A percentile compares a stretch with the other conserved stretches of the same genome.
Conservation (phyloP, 1,140 invertebrate species). For the Penaeus vannamei region DNA sequence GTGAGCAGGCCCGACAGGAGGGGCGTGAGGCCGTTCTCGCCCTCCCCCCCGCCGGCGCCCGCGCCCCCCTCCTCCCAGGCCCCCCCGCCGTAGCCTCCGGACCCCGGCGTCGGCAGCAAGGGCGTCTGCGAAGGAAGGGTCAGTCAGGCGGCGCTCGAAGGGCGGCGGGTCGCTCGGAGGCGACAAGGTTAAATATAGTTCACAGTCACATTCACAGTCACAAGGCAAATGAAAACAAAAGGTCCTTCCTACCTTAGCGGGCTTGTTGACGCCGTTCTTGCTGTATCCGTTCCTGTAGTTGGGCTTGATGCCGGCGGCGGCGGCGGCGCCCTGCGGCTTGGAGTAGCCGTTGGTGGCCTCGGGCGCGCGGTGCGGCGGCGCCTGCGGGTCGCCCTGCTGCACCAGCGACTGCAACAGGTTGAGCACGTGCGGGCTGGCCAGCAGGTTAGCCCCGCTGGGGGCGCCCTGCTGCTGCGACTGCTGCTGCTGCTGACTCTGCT, state of each 20-base stretch:
- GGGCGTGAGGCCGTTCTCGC: conserved; percentile 44
- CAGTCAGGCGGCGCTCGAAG: not conserved
- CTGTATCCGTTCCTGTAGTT: conserved; percentile 41
- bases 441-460: conserved; percentile 3
- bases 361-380: conserved; percentile 7
- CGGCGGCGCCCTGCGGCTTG: not conserved
- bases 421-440: conserved; percentile 61
- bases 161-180: no score
- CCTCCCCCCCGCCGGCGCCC: conserved; percentile 20
- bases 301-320: conserved; percentile 25
- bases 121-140: conserved; percentile 40
- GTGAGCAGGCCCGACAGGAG: conserved; percentile 54
- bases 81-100: conserved; percentile 43
- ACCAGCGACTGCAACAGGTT: conserved; percentile 56
- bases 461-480: conserved; percentile 51
- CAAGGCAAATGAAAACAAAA: no score
- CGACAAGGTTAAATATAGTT: no score
- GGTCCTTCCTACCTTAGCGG: not conserved
- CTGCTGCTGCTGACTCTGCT: conserved; percentile 52
- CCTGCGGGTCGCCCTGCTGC: conserved; percentile 55
- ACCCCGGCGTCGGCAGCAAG: conserved; percentile 55
- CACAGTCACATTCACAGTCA: no score
- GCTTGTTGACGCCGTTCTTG: conserved; percentile 40
- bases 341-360: conserved; percentile 37
- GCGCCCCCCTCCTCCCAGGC: conserved; percentile 39